Base-by-base conservation (phyloP, 2,797 vertebrate species). In the Epinephelus coioides region DNA sequence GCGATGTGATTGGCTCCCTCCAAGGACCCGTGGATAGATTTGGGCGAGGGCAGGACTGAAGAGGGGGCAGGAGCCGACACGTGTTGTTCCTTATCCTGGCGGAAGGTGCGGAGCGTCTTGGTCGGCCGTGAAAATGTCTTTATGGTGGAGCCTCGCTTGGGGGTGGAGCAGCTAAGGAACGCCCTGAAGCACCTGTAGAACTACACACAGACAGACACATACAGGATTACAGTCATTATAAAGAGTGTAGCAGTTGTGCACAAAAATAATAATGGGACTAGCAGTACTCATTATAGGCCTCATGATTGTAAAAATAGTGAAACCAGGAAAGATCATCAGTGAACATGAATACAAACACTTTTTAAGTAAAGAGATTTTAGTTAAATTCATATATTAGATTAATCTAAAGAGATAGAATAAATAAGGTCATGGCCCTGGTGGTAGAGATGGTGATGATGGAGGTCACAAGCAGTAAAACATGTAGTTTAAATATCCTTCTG, bases 181-280 rank as follows among this genome's bases (percentile, higher is more conserved):
- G 93, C 93, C 70, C 81, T 82, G 89, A 96, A 96, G 87, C 95
- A 95, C 80, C 95, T 95, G 94, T 94, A 94, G 83, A 96, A 96
- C 96, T 96, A 34, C 63, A 78, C 30, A 86, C 43, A 80, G 47
- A 85, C 53, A 82, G 4, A 88, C 47, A 84, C 14, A 82, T 38
- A 76, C 19, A 71, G 14, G 76, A 59, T 54, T 72, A 55, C 4
- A 11, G 27, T n/a, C 23, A 23, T 30, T 18, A 55, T 10, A 23
- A 14, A 19, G 2, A 34, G 44, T 50, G 27, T 4, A 25, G 49
- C 34, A 73, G 65, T 9, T 62, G 5, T 5, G 3, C 17, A 65
- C 34, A 54, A 8, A 55, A 7, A 34, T 34, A 34, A 34, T 34
- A 34, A 34, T 34, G 34, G 34, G 34, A 34, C 34, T 8, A 6